Conservation (phyloP, 2,888 invertebrate species). For the Cyaniris semiargus region DNA sequence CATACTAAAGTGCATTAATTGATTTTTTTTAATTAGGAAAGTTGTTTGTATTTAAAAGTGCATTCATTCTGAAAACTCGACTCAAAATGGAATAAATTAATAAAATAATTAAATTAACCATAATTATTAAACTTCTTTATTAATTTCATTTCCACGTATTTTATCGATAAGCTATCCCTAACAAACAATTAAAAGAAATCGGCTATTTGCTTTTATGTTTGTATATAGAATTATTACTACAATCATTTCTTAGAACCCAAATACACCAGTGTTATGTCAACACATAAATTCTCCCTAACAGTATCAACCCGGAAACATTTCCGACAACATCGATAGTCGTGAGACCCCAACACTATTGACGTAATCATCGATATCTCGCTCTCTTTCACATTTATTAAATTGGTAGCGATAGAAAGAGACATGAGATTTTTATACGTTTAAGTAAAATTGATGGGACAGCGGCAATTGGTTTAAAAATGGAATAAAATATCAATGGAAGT, state of each 20-base stretch:
- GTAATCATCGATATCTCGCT: background rate
- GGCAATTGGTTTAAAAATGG: conserved; percentile 33
- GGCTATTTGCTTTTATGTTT: background rate
- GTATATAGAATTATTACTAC: background rate
- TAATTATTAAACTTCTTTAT: background rate
- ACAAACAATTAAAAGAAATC: background rate
- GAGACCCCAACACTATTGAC: conserved; percentile 54
- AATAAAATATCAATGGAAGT: conserved; percentile 11
- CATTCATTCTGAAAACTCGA: no score
- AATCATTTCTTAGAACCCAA: conserved; percentile 2
- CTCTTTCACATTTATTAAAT: conserved; percentile 26
- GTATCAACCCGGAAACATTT: conserved; percentile 63
- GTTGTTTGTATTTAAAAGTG: no score
- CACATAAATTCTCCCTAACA: conserved; percentile 46
- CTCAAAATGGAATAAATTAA: no score
- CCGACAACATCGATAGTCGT: conserved; percentile 70
- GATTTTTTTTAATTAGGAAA: no score
- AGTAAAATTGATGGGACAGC: conserved; percentile 48
- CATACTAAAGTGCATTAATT: no score
- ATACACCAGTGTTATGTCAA: conserved; percentile 25
- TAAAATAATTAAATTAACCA: no score
- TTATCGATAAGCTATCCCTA: background rate
- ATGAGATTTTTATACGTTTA: conserved; percentile 40
- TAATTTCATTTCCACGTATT: background rate
- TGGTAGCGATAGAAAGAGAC: background rate